These are phyloP conservation scores for Saccostrea echinata DNA, from an alignment of 1,140 invertebrate genomes.

Conservation along the genomic window DNA sequence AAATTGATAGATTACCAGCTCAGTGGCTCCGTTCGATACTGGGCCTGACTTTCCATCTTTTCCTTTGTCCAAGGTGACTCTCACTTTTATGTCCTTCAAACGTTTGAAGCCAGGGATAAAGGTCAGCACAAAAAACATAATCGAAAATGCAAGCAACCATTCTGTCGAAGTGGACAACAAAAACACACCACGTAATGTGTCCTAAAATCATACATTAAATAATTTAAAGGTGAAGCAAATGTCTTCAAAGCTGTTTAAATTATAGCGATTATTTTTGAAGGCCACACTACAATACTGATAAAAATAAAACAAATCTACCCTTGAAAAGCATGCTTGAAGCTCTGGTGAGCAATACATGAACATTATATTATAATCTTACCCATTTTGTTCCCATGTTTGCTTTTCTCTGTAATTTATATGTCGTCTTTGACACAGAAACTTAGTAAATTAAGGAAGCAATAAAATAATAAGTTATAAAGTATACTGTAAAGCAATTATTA, in stretches of 20 bases:
- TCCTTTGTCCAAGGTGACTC: slow-evolving; percentile 34
- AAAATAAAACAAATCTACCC: not conserved
- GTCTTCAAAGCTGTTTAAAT: too few relatives aligned
- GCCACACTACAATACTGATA: not conserved
- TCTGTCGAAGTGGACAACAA: slow-evolving; percentile 81
- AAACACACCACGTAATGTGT: slow-evolving; percentile 49
- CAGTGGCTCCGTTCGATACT: not conserved
- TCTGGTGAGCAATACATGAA: not conserved
- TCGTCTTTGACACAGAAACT: slow-evolving; percentile 53
- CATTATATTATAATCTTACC: slow-evolving; percentile 37
- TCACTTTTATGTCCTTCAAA: slow-evolving; percentile 42
- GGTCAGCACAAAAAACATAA: slow-evolving; percentile 85
- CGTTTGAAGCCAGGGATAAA: slow-evolving; percentile 84
- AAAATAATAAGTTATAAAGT: not conserved
- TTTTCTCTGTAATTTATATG: slow-evolving; percentile 49
- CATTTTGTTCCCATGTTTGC: slow-evolving; percentile 48
- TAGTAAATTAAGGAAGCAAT: not conserved
- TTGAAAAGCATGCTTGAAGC: not conserved
- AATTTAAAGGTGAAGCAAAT: too few relatives aligned
- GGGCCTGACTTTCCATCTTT: not conserved
- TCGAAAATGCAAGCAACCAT: slow-evolving; percentile 85
- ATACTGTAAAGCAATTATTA: too few relatives aligned
- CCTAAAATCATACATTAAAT: slow-evolving; percentile 22
- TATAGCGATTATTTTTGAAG: too few relatives aligned
- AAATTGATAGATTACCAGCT: not conserved